Evolutionary conservation across 1,140 invertebrate genomes (phyloP), one percentile per base, ranked within the genome.

Genomic region (Cherax destructor): DNA sequence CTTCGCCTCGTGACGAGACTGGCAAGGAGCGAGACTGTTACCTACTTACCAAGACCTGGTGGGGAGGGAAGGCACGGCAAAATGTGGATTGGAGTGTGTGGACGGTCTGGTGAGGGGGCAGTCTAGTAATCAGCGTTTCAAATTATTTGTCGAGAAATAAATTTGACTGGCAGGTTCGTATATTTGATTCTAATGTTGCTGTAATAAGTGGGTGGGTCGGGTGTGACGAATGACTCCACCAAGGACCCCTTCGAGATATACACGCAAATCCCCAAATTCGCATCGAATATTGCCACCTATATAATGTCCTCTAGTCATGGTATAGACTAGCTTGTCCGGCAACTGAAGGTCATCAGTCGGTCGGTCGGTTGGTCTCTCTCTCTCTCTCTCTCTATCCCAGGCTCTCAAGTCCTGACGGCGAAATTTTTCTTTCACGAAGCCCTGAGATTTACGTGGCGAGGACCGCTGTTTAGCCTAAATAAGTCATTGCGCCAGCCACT

Each of bases 401-500:
- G 61, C 16, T 65, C 61, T 65, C 61, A 65, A 11, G 6, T 74
- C 69, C 69, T 11, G 69, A 11, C 21, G 69, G 69, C n/a, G 69
- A 56, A 56, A 74, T 24, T 9, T 74, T 74, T 74, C 69, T 30
- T 74, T 74, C n/a, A 30, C 69, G 11, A n/a, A 74, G 24, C 69
- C 69, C 7, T n/a, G 52, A 81, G 79, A 81, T 81, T 81, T 81
- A 81, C 79, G 52, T 47, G 72, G 16, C 85, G 7, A 7, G 79
- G 74, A 30, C 85, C 85, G 13, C 76, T 87, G 74, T 61, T 87
- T 87, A 87, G 74, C 85, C 85, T 87, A 87, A 87, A 87, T 87
- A 87, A 87, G 85, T 74, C 77, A 87, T 87, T 87, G 74, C 56
- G 50, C 11, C 49, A 30, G 50, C 50, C 74, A 78, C 79, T 77